These are phyloP conservation scores for Leptopilina clavipes DNA, from an alignment of 1,140 invertebrate species.

Conservation along the genomic window DNA sequence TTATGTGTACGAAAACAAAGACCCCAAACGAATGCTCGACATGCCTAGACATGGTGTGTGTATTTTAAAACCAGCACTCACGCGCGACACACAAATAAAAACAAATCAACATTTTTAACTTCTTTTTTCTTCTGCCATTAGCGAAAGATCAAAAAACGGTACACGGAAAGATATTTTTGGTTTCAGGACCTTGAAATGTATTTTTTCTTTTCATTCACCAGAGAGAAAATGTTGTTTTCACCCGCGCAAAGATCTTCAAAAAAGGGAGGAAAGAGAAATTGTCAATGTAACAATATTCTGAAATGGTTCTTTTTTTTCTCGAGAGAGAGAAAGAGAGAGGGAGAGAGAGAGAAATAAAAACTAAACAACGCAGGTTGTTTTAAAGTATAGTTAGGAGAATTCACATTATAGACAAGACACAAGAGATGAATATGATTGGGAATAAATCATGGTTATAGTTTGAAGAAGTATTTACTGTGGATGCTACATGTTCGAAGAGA, in stretches of 20 bases:
- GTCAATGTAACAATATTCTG: not conserved
- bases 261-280: no score
- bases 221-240: conserved; percentile 28
- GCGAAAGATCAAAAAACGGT: not conserved
- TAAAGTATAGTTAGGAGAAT: not conserved
- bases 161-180: conserved; percentile 15
- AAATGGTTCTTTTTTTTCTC: no score
- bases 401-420: not conserved
- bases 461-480: conserved; percentile 4
- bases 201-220: conserved; percentile 4
- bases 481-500: not conserved
- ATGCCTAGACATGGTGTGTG: conserved; percentile 34
- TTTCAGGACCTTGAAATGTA: conserved; percentile 46
- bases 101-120: not conserved
- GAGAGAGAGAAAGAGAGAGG: no score
- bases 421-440: not conserved
- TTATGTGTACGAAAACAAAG: not conserved
- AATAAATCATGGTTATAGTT: conserved; percentile 17
- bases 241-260: no score
- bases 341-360: no score
- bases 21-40: conserved; percentile 4
- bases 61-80: conserved; percentile 26
- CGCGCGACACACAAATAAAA: conserved; percentile 8
- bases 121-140: not conserved
- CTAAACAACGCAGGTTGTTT: not conserved